These are phyloP conservation scores for Agonopterix alstromeriana DNA, from an alignment of 2,888 invertebrate genomes.

Conservation along the genomic window DNA sequence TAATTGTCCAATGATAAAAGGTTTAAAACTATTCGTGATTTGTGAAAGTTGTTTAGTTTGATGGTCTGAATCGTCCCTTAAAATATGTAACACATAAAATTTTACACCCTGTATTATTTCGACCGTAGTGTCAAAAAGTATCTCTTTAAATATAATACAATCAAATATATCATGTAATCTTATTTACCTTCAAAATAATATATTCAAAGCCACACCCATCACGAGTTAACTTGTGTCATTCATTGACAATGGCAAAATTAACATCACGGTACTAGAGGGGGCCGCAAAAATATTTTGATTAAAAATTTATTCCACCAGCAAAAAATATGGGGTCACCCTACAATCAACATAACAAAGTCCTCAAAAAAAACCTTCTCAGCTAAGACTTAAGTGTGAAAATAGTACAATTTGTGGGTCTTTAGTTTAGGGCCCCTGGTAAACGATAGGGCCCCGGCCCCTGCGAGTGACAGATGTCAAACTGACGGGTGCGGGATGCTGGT, in stretches of 20 bases:
- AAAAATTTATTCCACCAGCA: constrained; percentile 65
- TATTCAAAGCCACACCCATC: constrained; percentile 48
- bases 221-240: constrained; percentile 53
- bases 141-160: background rate
- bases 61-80: no score
- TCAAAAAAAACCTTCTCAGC: no score
- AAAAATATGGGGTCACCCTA: constrained; percentile 41
- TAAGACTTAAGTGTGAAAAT: no score
- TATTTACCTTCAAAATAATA: constrained; percentile 18
- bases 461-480: constrained; percentile 69
- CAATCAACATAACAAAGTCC: no score
- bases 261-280: constrained; percentile 36
- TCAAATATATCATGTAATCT: background rate
- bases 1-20: no score
- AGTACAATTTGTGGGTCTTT: no score
- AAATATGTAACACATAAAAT: no score
- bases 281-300: constrained; percentile 69
- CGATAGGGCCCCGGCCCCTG: constrained; percentile 23
- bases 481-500: constrained; percentile 35
- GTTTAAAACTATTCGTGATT: no score
- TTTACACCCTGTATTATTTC: no score
- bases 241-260: constrained; percentile 60
- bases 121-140: background rate
- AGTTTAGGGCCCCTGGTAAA: constrained; percentile 20
- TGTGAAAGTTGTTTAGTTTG: no score